phyloP scores from a whole-genome alignment of 2,888 invertebrate genomes.

The Ptychoptera contaminata region DNA sequence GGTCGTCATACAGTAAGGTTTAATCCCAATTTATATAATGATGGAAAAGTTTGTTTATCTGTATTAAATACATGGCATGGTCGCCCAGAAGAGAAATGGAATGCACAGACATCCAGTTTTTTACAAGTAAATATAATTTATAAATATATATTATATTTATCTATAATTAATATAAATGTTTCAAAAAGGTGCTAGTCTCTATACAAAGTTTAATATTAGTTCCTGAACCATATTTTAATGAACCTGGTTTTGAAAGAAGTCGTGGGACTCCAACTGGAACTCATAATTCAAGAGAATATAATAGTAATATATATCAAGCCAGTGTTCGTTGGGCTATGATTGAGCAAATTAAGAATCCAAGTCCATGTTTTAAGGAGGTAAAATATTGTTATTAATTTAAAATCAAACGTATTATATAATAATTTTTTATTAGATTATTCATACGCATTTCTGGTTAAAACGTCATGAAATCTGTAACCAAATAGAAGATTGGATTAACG shows the following conservation, averaged over 20 bases:
- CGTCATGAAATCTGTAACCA: conserved; percentile 78
- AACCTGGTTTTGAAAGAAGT: conserved; percentile 84
- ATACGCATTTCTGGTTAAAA: conserved; percentile 89
- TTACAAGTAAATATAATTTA: conserved; percentile 41
- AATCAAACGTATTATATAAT: conserved; percentile 1
- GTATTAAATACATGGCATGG: conserved; percentile 96
- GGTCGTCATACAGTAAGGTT: conserved; percentile 79
- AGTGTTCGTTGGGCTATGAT: conserved; percentile 94
- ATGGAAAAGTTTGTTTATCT: conserved; percentile 89
- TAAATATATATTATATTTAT: background rate
- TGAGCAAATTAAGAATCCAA: conserved; percentile 79
- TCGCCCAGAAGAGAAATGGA: conserved; percentile 93
- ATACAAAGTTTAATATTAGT: conserved; percentile 86
- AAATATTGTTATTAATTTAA: conserved; percentile 11
- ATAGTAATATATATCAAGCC: conserved; percentile 88
- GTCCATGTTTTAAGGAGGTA: conserved; percentile 82
- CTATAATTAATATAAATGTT: conserved; percentile 1
- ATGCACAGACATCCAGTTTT: conserved; percentile 87
- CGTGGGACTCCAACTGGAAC: conserved; percentile 78
- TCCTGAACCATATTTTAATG: conserved; percentile 88
- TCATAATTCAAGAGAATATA: conserved; percentile 84
- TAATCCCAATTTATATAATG: conserved; percentile 88
- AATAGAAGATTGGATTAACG: conserved; percentile 79
- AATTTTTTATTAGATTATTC: conserved; percentile 49
- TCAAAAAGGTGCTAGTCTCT: conserved; percentile 63